Base-by-base conservation (phyloP, 2,113 vertebrate species). In the Microtus oregoni region DNA sequence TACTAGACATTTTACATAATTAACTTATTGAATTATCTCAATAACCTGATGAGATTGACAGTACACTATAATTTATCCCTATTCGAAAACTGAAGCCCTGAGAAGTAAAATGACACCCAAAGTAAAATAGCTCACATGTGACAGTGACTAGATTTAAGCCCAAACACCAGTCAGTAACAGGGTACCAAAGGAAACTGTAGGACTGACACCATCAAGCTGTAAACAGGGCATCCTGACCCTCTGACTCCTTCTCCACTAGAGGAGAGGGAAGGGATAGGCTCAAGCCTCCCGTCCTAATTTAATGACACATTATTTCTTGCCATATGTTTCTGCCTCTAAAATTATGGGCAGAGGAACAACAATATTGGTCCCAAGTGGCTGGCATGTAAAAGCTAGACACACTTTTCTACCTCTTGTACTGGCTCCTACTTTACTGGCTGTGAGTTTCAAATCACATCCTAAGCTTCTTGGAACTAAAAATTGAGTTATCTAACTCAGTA, bases 391-490 rank as follows among this genome's bases (percentile, higher is more conserved):
- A 67, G 58, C 32, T 55, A 83, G 58, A 92, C 86, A 19, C 8
- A 72, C 32, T 55, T 96, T 94, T 95, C 32, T 5, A 94, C 58
- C 38, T 95, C 89, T 95, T 87, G 20, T 14, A 24, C 19, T 15
- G 61, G 52, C 24, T 91, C 58, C 87, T 68, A 86, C 78, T 90
- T 96, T 55, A 90, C 95, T 89, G 35, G 13, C 41, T 95, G 52
- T 41, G 93, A 61, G 44, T 97, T 94, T 96, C 87, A 95, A 95
- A 94, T 93, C 90, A 92, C 61, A 95, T 88, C 19, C n/a, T 77
- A 94, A 95, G 44, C 72, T 95, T 95, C 88, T 90, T 96, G 75
- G 19, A 95, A 95, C 72, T 97, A 87, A 93, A 96, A 98, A 97
- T 81, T 95, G 85, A 96, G 79, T 96, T 93, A 96, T 97, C 92